Percentiles rank a stretch among this genome's conserved stretches.
phyloP scores from a whole-genome alignment of 2,888 invertebrate genomes.

The Melinaea marsaeus region DNA sequence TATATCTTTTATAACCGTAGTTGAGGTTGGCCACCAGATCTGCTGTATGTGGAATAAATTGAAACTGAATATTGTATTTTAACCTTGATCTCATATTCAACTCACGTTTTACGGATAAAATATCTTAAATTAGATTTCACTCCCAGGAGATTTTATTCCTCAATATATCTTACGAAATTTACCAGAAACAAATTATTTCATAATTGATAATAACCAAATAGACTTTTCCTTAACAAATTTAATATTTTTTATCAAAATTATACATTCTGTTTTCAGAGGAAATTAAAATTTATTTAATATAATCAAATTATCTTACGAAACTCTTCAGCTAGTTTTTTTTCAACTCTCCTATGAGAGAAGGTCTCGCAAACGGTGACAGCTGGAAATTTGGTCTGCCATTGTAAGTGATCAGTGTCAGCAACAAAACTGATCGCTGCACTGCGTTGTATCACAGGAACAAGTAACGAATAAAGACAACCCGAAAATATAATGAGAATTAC shows the following conservation, averaged over 20 bases:
- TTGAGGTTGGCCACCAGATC: constrained; percentile 44
- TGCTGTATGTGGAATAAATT: constrained; percentile 37
- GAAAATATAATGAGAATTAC: constrained; percentile 70
- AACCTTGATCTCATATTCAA: background rate
- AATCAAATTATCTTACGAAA: constrained; percentile 37
- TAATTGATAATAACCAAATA: too few species aligned
- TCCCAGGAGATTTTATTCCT: too few species aligned
- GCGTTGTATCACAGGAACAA: constrained; percentile 64
- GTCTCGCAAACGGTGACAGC: constrained; percentile 79
- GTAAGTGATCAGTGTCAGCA: constrained; percentile 77
- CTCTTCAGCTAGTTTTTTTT: constrained; percentile 40
- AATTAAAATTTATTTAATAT: background rate
- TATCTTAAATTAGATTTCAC: too few species aligned
- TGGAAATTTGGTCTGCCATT: constrained; percentile 80
- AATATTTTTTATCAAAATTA: too few species aligned
- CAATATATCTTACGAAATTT: too few species aligned
- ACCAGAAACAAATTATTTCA: too few species aligned
- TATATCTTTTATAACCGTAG: constrained; percentile 53
- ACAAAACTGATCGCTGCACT: constrained; percentile 79
- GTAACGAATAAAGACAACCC: constrained; percentile 70
- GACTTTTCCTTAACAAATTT: too few species aligned
- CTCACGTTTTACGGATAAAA: too few species aligned
- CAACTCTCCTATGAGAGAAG: constrained; percentile 45
- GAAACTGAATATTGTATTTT: background rate
- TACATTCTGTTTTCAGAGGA: too few species aligned